These are phyloP conservation scores for Lymantria dispar DNA, from an alignment of 2,888 invertebrate species.

Conservation along the genomic window DNA sequence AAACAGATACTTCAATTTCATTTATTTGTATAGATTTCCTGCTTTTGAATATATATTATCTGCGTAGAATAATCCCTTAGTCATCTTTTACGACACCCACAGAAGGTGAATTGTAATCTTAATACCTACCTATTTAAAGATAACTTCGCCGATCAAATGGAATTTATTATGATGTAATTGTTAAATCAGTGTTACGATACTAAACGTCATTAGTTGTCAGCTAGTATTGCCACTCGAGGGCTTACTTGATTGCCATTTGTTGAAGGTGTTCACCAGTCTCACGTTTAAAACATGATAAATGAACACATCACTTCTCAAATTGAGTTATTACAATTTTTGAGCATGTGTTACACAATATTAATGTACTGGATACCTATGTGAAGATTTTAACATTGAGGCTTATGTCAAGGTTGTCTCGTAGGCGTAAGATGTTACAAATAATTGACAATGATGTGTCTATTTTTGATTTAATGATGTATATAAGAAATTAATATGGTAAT, in stretches of 20 bases:
- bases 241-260: conserved; percentile 31
- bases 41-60: too few species aligned
- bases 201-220: conserved; percentile 35
- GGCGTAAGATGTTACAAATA: conserved; percentile 2
- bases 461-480: not conserved
- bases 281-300: conserved; percentile 29
- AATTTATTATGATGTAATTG: not conserved
- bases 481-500: too few species aligned
- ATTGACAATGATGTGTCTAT: not conserved
- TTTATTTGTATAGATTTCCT: too few species aligned
- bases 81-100: too few species aligned
- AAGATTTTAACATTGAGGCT: conserved; percentile 1
- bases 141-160: too few species aligned
- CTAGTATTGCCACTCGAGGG: conserved; percentile 20
- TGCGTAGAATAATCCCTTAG: too few species aligned
- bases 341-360: conserved; percentile 17
- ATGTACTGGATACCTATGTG: not conserved
- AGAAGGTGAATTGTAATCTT: too few species aligned
- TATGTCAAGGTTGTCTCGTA: conserved; percentile 21
- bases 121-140: too few species aligned
- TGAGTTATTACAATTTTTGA: conserved; percentile 22
- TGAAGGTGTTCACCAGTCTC: conserved; percentile 26
- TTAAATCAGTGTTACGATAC: conserved; percentile 5
- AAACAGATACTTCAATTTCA: too few species aligned
- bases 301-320: conserved; percentile 12